phyloP scores from a whole-genome alignment of 2,888 invertebrate species.

The Campopleginae sp. region DNA sequence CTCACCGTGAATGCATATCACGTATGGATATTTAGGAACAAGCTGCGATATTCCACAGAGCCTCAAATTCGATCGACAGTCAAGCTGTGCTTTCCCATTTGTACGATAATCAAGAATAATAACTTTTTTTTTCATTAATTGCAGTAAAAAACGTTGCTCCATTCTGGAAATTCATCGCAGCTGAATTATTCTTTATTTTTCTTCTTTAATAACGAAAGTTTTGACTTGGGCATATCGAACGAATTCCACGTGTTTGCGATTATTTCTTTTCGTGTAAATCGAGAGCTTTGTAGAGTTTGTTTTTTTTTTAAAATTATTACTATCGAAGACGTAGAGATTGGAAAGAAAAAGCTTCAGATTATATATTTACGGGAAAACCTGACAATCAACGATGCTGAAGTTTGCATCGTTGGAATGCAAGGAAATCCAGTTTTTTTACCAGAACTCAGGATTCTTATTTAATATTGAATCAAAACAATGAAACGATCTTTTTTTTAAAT shows the following conservation, averaged over 20 bases:
- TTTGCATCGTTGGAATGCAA: no score
- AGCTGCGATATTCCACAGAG: background rate
- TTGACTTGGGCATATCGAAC: background rate
- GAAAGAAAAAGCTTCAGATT: background rate
- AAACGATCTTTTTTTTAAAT: no score
- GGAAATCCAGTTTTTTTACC: no score
- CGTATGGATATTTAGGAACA: background rate
- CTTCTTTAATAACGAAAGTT: background rate
- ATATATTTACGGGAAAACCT: background rate
- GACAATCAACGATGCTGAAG: no score
- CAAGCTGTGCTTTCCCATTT: background rate
- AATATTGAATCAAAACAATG: no score
- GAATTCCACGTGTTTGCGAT: background rate
- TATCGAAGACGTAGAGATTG: background rate
- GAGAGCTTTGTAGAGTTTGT: background rate
- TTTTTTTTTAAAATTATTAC: background rate
- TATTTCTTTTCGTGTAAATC: background rate
- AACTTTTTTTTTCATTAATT: background rate
- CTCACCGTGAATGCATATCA: conserved; percentile 1
- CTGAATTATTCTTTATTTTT: background rate
- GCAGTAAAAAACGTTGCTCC: no score
- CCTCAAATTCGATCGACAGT: background rate
- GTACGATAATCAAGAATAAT: background rate
- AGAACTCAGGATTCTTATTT: no score
- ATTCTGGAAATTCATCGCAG: background rate